A percentile compares a stretch with the other conserved stretches of the same genome.
Evolutionary conservation across 1,140 invertebrate genomes (phyloP).

Genomic region (Dendrolimus kikuchii): DNA sequence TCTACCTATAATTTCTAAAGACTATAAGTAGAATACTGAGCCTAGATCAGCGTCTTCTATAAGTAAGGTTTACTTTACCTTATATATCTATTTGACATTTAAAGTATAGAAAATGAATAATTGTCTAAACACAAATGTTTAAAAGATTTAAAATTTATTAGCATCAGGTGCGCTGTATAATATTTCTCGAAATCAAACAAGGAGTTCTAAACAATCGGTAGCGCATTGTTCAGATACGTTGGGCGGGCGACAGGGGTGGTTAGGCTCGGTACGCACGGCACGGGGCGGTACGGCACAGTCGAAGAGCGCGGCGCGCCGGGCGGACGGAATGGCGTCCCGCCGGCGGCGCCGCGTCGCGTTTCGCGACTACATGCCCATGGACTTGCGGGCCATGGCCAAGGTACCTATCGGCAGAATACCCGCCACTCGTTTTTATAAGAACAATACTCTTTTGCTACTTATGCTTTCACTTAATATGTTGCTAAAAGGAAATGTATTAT

Average conservation of each 20-base stretch:
- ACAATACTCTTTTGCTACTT: too few relatives aligned
- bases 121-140: background rate
- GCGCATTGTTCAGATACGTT: constrained; percentile 11
- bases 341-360: constrained; percentile 60
- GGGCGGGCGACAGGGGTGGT: constrained; percentile 10
- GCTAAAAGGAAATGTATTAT: too few relatives aligned
- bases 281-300: constrained; percentile 3
- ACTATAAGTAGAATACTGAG: too few relatives aligned
- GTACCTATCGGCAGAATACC: constrained; percentile 21
- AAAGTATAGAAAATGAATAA: too few relatives aligned
- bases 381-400: constrained; percentile 63
- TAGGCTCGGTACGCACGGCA: constrained; percentile 1
- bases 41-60: too few relatives aligned
- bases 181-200: constrained; percentile 15
- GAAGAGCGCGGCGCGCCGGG: constrained; percentile 39
- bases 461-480: too few relatives aligned
- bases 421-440: too few relatives aligned
- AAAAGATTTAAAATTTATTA: constrained; percentile 12
- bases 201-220: constrained; percentile 12
- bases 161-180: constrained; percentile 10
- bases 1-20: too few relatives aligned
- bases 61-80: too few relatives aligned
- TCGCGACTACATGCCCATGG: constrained; percentile 63
- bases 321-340: constrained; percentile 50
- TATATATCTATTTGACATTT: too few relatives aligned